These are phyloP conservation scores for Peromyscus maniculatus DNA, from an alignment of 2,113 vertebrate species.

Conservation along the genomic window DNA sequence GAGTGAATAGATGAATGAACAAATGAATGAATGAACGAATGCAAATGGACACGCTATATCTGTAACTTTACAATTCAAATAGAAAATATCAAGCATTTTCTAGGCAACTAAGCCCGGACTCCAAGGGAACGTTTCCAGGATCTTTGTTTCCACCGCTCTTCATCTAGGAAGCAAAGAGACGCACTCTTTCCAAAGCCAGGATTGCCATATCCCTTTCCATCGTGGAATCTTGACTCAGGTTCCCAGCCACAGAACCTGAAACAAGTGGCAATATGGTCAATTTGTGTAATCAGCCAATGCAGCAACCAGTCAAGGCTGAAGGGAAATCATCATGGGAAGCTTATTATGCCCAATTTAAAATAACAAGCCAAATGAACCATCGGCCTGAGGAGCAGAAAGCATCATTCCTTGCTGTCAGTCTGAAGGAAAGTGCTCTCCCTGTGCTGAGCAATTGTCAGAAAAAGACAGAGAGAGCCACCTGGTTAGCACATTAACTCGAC, in stretches of 20 bases:
- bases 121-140: not conserved
- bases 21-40: not conserved
- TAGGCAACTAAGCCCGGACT: not conserved
- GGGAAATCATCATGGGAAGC: slow-evolving; percentile 67
- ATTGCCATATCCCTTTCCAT: slow-evolving; percentile 60
- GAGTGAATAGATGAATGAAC: not conserved
- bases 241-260: slow-evolving; percentile 61
- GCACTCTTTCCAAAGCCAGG: not conserved
- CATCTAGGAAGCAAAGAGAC: not conserved
- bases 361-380: slow-evolving; percentile 64
- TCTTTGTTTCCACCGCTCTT: slow-evolving; percentile 35
- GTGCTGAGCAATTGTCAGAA: slow-evolving; percentile 75
- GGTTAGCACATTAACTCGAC: slow-evolving; percentile 73
- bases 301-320: slow-evolving; percentile 55
- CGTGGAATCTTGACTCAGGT: slow-evolving; percentile 46
- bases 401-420: slow-evolving; percentile 71
- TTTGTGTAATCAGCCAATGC: slow-evolving; percentile 58
- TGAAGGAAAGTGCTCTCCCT: slow-evolving; percentile 64
- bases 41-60: not conserved
- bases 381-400: slow-evolving; percentile 63
- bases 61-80: slow-evolving; percentile 32
- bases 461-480: slow-evolving; percentile 68
- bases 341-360: slow-evolving; percentile 71
- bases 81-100: not conserved
- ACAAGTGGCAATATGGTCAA: slow-evolving; percentile 60